A percentile compares a stretch with the other conserved stretches of the same genome.
Conservation (phyloP, 1,140 invertebrate species). For the Philopotamus ludificatus region DNA sequence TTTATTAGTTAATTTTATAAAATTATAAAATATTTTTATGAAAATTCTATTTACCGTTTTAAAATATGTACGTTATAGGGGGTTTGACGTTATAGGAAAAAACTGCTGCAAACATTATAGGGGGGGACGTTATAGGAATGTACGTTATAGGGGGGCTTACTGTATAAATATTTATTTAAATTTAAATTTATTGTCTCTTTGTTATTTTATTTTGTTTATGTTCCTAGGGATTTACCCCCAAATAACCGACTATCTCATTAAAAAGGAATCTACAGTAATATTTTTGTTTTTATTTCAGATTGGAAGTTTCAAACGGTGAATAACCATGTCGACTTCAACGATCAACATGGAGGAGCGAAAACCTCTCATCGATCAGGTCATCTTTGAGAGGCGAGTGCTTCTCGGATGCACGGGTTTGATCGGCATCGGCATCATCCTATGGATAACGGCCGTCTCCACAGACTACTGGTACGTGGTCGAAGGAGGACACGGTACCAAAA, state of each 20-base stretch:
- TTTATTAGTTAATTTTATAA: too few species aligned
- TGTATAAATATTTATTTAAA: too few species aligned
- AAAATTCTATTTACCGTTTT: too few species aligned
- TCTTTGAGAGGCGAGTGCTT: conserved; percentile 69
- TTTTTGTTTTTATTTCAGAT: not conserved
- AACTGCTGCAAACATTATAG: too few species aligned
- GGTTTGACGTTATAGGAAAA: too few species aligned
- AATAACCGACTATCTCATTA: not conserved
- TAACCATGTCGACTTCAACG: conserved; percentile 59
- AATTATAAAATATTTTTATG: too few species aligned
- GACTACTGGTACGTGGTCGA: conserved; percentile 71
- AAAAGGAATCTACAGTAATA: not conserved
- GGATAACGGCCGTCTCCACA: conserved; percentile 73
- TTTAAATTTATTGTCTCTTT: too few species aligned
- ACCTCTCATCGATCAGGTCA: conserved; percentile 59
- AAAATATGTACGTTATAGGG: too few species aligned
- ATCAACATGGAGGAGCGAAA: conserved; percentile 53
- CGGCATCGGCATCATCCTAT: conserved; percentile 65
- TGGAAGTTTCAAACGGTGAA: not conserved
- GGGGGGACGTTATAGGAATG: too few species aligned
- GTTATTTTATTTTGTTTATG: not conserved
- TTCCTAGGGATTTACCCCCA: not conserved
- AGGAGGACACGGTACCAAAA: conserved; percentile 51
- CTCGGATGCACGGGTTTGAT: conserved; percentile 68
- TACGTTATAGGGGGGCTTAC: too few species aligned